Conservation (phyloP, 1,140 invertebrate species). For the Monochamus saltuarius region DNA sequence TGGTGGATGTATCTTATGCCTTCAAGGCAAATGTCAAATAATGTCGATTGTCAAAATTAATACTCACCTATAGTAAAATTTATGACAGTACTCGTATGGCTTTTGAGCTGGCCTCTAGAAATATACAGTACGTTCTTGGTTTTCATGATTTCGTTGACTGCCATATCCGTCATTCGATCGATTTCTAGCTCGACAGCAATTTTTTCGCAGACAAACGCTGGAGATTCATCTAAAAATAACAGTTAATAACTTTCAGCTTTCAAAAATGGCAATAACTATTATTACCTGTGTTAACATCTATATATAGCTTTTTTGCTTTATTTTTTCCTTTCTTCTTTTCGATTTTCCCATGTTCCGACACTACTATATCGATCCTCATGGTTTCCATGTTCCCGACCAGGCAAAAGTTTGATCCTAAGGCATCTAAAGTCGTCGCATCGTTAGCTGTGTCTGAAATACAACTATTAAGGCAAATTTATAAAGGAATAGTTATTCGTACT, state of each 20-base stretch:
- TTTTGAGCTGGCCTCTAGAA: slow-evolving; percentile 82
- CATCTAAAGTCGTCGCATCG: slow-evolving; percentile 71
- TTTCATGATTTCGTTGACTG: slow-evolving; percentile 80
- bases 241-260: background rate
- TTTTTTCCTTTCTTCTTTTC: slow-evolving; percentile 52
- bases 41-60: background rate
- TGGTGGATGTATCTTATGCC: slow-evolving; percentile 80
- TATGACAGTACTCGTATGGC: slow-evolving; percentile 83
- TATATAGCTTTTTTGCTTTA: slow-evolving; percentile 47
- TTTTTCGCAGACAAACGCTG: slow-evolving; percentile 90
- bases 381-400: slow-evolving; percentile 83
- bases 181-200: slow-evolving; percentile 86
- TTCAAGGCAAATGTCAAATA: slow-evolving; percentile 17
- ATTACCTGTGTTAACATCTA: slow-evolving; percentile 39
- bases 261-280: background rate
- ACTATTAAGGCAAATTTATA: background rate
- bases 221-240: slow-evolving; percentile 62
- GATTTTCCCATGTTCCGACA: slow-evolving; percentile 72
- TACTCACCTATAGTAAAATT: slow-evolving; percentile 78
- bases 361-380: slow-evolving; percentile 91
- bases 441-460: slow-evolving; percentile 50
- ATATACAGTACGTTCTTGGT: slow-evolving; percentile 82
- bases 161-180: slow-evolving; percentile 86
- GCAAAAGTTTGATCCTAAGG: slow-evolving; percentile 87
- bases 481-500: slow-evolving; percentile 30